phyloP scores from a whole-genome alignment of 2,113 vertebrate species.

The Caloenas nicobarica region DNA sequence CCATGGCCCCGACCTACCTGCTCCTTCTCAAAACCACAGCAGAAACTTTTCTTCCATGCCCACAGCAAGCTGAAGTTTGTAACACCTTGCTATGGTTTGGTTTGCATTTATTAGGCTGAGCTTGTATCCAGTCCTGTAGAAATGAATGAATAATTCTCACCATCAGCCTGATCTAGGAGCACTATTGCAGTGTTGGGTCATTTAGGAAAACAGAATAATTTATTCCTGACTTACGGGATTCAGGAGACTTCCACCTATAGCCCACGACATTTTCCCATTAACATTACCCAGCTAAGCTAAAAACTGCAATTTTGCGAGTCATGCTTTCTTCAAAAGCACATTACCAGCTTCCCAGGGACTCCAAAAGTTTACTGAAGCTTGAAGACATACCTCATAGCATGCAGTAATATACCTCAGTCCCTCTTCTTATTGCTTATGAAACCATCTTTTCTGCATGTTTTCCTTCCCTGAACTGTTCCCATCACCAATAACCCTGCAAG shows the following conservation, averaged over 20 bases:
- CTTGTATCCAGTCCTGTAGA: background rate
- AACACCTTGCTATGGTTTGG: background rate
- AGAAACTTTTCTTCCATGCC: background rate
- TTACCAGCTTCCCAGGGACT: slow-evolving; percentile 46
- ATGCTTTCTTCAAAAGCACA: slow-evolving; percentile 20
- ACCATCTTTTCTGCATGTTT: background rate
- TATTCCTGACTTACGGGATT: slow-evolving; percentile 29
- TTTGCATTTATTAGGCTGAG: background rate
- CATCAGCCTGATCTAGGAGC: background rate
- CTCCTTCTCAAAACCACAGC: background rate
- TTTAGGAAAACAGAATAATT: slow-evolving; percentile 50
- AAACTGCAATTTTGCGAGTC: slow-evolving; percentile 42
- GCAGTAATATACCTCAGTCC: background rate
- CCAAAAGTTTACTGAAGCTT: slow-evolving; percentile 45
- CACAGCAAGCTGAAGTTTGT: background rate
- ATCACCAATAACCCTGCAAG: background rate
- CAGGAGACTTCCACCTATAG: background rate
- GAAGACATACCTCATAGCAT: background rate
- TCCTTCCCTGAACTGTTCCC: background rate
- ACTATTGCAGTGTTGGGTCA: background rate
- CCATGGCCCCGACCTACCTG: background rate
- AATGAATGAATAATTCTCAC: background rate
- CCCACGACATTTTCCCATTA: slow-evolving; percentile 48
- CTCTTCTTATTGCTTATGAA: background rate
- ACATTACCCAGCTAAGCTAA: slow-evolving; percentile 44